Conservation (phyloP, 1,140 invertebrate species). For the Drosophila virilis region DNA sequence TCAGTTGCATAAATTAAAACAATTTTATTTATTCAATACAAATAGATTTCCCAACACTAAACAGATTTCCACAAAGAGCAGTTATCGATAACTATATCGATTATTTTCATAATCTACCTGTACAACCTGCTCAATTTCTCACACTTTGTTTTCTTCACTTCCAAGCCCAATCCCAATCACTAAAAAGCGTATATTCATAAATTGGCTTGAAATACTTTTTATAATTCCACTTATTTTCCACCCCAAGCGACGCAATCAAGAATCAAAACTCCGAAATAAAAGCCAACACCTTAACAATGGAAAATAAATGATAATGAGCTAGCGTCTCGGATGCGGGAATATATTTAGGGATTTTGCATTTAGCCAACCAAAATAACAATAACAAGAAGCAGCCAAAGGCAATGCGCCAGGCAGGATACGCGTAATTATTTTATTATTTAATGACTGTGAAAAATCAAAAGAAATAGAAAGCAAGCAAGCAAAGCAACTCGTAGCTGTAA, state of each 20-base stretch:
- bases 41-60: too few relatives aligned
- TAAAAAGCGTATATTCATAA: neutral
- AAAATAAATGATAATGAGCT: slow-evolving; percentile 72
- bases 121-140: neutral
- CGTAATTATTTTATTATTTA: slow-evolving; percentile 76
- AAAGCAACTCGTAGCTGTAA: slow-evolving; percentile 20
- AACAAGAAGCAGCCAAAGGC: neutral
- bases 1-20: too few relatives aligned
- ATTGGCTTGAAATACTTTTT: neutral
- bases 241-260: neutral
- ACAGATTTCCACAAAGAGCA: too few relatives aligned
- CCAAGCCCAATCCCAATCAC: neutral
- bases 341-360: neutral
- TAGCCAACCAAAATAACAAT: neutral
- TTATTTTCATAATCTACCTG: neutral
- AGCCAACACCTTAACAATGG: slow-evolving; percentile 52
- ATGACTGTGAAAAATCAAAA: slow-evolving; percentile 54
- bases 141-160: neutral
- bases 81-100: neutral
- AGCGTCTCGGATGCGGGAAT: neutral
- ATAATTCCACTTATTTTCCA: slow-evolving; percentile 8
- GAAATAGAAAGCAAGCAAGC: slow-evolving; percentile 19
- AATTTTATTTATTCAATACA: too few relatives aligned
- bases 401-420: slow-evolving; percentile 33
- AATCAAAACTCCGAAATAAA: slow-evolving; percentile 23